Conservation (phyloP, 1,140 invertebrate genomes). For the Tribolium madens region DNA sequence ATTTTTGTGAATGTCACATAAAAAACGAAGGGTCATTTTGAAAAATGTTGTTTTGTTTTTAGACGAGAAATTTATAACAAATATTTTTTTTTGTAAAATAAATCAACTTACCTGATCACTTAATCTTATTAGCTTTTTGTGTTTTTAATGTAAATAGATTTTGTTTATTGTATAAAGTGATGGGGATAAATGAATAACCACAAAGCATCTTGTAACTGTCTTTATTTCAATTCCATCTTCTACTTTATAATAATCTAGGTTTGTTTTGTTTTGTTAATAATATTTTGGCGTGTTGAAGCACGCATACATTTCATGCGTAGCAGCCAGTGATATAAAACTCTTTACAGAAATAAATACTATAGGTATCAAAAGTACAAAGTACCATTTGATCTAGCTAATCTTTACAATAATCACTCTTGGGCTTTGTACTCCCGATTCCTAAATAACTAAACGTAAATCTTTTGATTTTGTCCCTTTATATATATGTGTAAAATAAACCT, state of each 20-base stretch:
- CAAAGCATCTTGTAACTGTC: slow-evolving; percentile 56
- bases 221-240: slow-evolving; percentile 64
- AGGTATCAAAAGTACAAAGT: slow-evolving; percentile 36
- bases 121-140: not conserved
- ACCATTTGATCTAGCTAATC: slow-evolving; percentile 47
- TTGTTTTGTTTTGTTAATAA: slow-evolving; percentile 51
- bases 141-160: not conserved
- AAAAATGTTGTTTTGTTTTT: not conserved
- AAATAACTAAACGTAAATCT: slow-evolving; percentile 15
- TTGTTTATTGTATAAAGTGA: not conserved
- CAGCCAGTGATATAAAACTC: slow-evolving; percentile 60
- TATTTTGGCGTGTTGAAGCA: slow-evolving; percentile 50
- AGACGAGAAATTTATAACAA: not conserved
- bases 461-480: slow-evolving; percentile 18
- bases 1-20: slow-evolving; percentile 4
- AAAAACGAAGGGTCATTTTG: slow-evolving; percentile 2
- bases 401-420: slow-evolving; percentile 47
- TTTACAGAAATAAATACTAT: slow-evolving; percentile 35
- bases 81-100: not conserved
- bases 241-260: slow-evolving; percentile 62
- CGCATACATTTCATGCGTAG: slow-evolving; percentile 52
- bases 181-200: slow-evolving; percentile 44
- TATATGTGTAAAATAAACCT: not conserved
- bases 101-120: not conserved
- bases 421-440: slow-evolving; percentile 34